phyloP scores from a whole-genome alignment of 2,797 vertebrate species.

The Protonibea diacanthus region DNA sequence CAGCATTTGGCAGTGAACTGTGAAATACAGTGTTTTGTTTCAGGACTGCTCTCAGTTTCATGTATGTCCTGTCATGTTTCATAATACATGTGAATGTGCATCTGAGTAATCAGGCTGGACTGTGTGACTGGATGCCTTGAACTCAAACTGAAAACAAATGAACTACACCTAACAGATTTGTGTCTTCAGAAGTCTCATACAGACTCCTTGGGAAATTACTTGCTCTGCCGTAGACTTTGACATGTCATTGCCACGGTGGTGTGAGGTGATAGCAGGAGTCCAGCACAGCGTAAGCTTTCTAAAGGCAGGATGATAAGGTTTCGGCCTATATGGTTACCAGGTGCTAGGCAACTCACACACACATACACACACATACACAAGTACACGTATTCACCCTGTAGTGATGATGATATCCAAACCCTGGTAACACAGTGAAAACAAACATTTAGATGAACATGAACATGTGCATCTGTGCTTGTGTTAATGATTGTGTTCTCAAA shows the following conservation, averaged over 20 bases:
- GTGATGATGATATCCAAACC: conserved; percentile 57
- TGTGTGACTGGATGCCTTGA: not conserved
- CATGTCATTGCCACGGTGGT: conserved; percentile 8
- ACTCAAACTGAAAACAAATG: conserved; percentile 34
- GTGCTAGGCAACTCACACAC: conserved; percentile 74
- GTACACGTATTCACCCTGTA: conserved; percentile 38
- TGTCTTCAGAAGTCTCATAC: conserved; percentile 12
- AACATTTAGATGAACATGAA: conserved; percentile 41
- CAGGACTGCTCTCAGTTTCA: not conserved
- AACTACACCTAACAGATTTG: conserved; percentile 30
- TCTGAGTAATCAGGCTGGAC: not conserved
- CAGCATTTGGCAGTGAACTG: not conserved
- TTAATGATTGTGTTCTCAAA: conserved; percentile 43
- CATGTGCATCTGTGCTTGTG: conserved; percentile 34
- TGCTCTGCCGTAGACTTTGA: conserved; percentile 20
- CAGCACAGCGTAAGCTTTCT: conserved; percentile 50
- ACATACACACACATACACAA: conserved; percentile 13
- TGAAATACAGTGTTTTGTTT: conserved; percentile 9
- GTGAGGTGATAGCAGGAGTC: conserved; percentile 42
- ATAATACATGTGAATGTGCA: not conserved
- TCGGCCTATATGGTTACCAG: conserved; percentile 76
- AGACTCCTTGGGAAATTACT: not conserved
- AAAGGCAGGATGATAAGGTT: conserved; percentile 74
- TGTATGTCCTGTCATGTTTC: not conserved
- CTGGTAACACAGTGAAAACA: conserved; percentile 55